phyloP scores from a whole-genome alignment of 2,113 vertebrate genomes.

The Smithornis capensis region DNA sequence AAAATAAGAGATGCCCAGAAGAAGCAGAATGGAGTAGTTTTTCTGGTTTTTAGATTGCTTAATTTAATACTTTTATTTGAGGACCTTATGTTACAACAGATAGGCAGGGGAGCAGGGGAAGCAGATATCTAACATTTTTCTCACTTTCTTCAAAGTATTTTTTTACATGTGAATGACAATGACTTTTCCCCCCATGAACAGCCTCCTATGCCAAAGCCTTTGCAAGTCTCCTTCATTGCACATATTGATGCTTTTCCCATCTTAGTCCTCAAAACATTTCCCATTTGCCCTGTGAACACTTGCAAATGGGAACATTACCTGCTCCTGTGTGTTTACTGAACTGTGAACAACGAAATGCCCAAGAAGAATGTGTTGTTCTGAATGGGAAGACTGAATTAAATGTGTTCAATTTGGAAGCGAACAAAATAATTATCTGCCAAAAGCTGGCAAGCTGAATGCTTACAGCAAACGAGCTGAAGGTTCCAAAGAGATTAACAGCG shows the following conservation, averaged over 20 bases:
- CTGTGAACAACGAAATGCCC: neutral
- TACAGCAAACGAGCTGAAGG: neutral
- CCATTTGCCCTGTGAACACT: neutral
- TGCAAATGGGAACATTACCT: constrained; percentile 17
- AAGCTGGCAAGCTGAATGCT: neutral
- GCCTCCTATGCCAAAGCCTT: neutral
- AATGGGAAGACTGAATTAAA: neutral
- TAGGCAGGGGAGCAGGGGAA: neutral
- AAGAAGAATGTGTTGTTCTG: neutral
- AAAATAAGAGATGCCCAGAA: neutral
- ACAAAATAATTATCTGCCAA: constrained; percentile 39
- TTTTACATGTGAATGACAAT: neutral
- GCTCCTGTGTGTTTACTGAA: neutral
- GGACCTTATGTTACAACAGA: neutral
- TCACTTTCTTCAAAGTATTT: neutral
- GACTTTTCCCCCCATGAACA: neutral
- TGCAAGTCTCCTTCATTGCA: neutral
- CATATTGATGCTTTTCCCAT: neutral
- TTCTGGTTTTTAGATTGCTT: neutral
- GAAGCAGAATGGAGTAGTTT: neutral
- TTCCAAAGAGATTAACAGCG: neutral
- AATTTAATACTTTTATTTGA: neutral
- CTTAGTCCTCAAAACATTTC: neutral
- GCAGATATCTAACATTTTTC: neutral
- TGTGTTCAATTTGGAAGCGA: neutral